phyloP scores from a whole-genome alignment of 2,113 vertebrate species.

The Uria aalge region DNA sequence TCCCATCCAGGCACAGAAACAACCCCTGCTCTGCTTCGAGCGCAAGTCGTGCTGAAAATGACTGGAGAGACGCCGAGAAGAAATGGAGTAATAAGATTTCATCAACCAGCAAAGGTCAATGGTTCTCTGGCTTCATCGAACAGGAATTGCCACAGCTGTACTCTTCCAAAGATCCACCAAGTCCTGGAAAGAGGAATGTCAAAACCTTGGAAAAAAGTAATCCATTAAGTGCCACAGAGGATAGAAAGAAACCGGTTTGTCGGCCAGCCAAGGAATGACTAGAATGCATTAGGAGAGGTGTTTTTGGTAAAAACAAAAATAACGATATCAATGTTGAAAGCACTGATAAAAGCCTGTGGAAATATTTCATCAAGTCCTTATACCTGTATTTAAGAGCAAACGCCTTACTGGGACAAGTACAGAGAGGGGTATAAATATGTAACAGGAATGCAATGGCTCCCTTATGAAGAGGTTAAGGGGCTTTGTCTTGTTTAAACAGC shows the following conservation, averaged over 20 bases:
- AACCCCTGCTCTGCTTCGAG: not conserved
- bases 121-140: not conserved
- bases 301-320: not conserved
- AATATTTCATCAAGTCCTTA: not conserved
- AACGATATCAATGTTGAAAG: not conserved
- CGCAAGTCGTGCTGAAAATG: not conserved
- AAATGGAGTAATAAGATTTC: not conserved
- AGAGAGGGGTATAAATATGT: not conserved
- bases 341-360: not conserved
- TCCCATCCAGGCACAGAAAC: not conserved
- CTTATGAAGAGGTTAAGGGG: not conserved
- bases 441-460: not conserved
- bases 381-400: not conserved
- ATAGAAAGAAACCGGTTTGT: not conserved
- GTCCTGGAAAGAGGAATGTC: not conserved
- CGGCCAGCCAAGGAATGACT: not conserved
- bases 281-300: not conserved
- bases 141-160: not conserved
- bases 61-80: not conserved
- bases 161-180: not conserved
- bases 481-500: not conserved
- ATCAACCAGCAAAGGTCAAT: not conserved
- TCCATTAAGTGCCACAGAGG: not conserved
- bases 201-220: not conserved
- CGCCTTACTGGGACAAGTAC: not conserved